Percentiles rank a stretch among this genome's conserved stretches.
phyloP scores from a whole-genome alignment of 1,140 invertebrate species.

The Anastatus disparis region DNA sequence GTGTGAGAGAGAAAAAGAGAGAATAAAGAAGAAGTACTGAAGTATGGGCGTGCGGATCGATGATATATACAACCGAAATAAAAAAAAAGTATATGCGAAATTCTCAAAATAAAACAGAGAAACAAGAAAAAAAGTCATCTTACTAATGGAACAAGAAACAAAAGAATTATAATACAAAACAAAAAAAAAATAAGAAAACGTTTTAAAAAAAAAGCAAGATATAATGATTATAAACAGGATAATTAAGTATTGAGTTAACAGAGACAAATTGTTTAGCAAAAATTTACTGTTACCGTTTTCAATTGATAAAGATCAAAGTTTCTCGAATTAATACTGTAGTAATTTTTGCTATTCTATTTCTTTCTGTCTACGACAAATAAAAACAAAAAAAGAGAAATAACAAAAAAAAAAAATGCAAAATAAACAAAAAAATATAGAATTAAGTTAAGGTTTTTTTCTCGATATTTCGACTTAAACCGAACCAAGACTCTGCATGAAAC shows the following conservation, averaged over 20 bases:
- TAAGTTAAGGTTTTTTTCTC: not conserved
- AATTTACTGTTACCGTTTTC: not conserved
- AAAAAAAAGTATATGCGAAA: no score
- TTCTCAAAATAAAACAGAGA: not conserved
- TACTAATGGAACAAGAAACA: not conserved
- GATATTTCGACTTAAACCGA: conserved; percentile 1
- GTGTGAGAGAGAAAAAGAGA: conserved; percentile 12
- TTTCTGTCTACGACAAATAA: not conserved
- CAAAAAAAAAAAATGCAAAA: no score
- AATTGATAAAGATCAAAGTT: not conserved
- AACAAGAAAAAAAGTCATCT: not conserved
- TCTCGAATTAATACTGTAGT: not conserved
- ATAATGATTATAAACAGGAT: not conserved
- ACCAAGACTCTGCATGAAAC: conserved; percentile 17
- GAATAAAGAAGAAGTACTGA: no score
- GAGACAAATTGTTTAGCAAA: not conserved
- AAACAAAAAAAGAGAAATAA: not conserved
- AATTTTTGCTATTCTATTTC: not conserved
- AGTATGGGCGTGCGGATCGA: not conserved
- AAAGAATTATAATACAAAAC: not conserved
- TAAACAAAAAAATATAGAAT: not conserved
- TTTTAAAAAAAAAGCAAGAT: not conserved
- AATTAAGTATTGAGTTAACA: not conserved
- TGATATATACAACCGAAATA: conserved; percentile 8
- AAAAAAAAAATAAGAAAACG: not conserved